A percentile compares a stretch with the other conserved stretches of the same genome.
These are phyloP conservation scores for Boulengeromyrus knoepffleri DNA, from an alignment of 2,113 vertebrate genomes.

Conservation along the genomic window DNA sequence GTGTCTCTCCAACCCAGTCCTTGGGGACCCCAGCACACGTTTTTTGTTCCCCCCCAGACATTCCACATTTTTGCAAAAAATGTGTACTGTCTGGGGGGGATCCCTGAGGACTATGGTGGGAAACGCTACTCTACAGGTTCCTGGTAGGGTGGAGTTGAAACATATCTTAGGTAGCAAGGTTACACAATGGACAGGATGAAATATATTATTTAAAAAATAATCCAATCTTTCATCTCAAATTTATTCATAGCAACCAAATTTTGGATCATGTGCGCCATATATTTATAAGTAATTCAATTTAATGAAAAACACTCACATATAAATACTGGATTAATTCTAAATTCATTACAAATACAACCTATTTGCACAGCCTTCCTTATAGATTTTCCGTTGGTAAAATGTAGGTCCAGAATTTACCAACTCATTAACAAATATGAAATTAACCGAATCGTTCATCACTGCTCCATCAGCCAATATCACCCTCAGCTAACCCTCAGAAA, in stretches of 20 bases:
- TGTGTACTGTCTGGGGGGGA: neutral
- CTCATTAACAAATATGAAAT: neutral
- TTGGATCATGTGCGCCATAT: neutral
- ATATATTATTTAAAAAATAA: neutral
- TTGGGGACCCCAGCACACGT: neutral
- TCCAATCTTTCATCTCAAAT: neutral
- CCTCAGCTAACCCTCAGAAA: neutral
- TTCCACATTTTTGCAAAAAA: no score
- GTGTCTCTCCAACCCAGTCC: neutral
- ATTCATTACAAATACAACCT: neutral
- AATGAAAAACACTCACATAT: neutral
- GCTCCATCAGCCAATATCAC: neutral
- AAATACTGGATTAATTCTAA: neutral
- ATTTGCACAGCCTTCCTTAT: neutral
- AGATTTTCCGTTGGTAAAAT: neutral
- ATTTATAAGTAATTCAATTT: neutral
- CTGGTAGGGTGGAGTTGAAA: neutral
- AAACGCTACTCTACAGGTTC: neutral
- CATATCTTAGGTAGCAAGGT: neutral
- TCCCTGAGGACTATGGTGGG: neutral
- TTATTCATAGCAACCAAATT: neutral
- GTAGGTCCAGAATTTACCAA: neutral
- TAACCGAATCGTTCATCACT: neutral
- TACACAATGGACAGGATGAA: neutral
- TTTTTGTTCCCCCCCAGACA: neutral